Evolutionary conservation across 1,140 invertebrate species (phyloP).

Genomic region (Solenopsis fugax): DNA sequence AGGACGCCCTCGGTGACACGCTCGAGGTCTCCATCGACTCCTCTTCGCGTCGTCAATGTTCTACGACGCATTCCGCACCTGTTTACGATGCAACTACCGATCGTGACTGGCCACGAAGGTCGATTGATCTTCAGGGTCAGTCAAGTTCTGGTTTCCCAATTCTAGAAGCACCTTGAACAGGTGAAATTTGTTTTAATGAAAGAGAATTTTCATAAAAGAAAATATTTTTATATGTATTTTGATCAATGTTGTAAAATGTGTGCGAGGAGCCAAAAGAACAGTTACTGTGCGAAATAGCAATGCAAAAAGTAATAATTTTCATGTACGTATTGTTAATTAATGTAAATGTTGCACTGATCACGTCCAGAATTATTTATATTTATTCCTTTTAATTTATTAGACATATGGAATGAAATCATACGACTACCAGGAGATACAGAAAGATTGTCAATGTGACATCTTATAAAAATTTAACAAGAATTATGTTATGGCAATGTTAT

Average conservation of each 20-base stretch:
- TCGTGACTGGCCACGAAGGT: constrained; percentile 63
- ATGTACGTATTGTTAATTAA: too few species aligned
- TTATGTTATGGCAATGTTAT: too few species aligned
- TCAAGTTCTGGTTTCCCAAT: neutral
- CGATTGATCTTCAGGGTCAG: constrained; percentile 72
- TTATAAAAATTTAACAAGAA: too few species aligned
- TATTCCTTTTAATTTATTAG: too few species aligned
- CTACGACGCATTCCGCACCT: constrained; percentile 70
- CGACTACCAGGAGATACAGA: too few species aligned
- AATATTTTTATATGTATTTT: neutral
- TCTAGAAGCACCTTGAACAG: neutral
- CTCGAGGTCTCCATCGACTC: constrained; percentile 35
- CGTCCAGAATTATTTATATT: too few species aligned
- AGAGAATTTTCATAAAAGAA: neutral
- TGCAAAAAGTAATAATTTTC: neutral
- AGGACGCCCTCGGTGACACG: constrained; percentile 77
- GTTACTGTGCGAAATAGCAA: neutral
- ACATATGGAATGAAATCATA: too few species aligned
- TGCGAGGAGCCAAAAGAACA: neutral
- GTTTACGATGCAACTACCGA: constrained; percentile 75
- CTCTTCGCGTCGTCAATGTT: constrained; percentile 60
- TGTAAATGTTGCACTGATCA: too few species aligned
- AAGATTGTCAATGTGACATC: too few species aligned
- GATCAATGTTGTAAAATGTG: neutral
- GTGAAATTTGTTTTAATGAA: neutral